Evolutionary conservation across 1,140 invertebrate genomes (phyloP).

Genomic region (Popillia japonica): DNA sequence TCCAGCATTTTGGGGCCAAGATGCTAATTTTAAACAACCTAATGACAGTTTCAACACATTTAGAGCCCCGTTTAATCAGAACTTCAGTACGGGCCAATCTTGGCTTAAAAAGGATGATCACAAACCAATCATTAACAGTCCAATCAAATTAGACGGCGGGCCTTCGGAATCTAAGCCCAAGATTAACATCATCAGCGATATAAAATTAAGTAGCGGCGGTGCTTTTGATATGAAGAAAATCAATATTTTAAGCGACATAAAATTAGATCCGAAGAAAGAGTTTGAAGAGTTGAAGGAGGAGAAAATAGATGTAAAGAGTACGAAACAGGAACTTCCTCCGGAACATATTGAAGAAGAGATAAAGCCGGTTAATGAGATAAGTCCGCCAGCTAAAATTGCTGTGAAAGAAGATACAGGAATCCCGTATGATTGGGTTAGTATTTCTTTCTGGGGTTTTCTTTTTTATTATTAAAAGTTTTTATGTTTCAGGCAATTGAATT

Average conservation of each 20-base stretch:
- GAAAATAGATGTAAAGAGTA: slow-evolving; percentile 44
- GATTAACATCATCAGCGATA: slow-evolving; percentile 60
- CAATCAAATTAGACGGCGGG: slow-evolving; percentile 51
- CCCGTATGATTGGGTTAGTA: slow-evolving; percentile 80
- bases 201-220: slow-evolving; percentile 52
- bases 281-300: slow-evolving; percentile 48
- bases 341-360: slow-evolving; percentile 67
- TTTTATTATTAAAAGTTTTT: slow-evolving; percentile 46
- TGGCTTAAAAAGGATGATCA: slow-evolving; percentile 53
- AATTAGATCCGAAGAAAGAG: slow-evolving; percentile 57
- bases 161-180: slow-evolving; percentile 55
- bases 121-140: slow-evolving; percentile 42
- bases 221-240: slow-evolving; percentile 54
- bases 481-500: slow-evolving; percentile 77
- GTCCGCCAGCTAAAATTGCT: slow-evolving; percentile 47
- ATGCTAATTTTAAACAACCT: slow-evolving; percentile 36
- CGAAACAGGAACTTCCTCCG: slow-evolving; percentile 47
- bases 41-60: slow-evolving; percentile 28
- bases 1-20: slow-evolving; percentile 24
- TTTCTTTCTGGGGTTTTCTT: background rate
- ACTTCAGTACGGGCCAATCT: slow-evolving; percentile 47
- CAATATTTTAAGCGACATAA: slow-evolving; percentile 59
- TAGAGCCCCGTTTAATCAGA: slow-evolving; percentile 39
- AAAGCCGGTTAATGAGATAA: slow-evolving; percentile 60
- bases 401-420: slow-evolving; percentile 79